Base-by-base conservation (phyloP, 1,140 invertebrate species). In the Plutomurus gul region DNA sequence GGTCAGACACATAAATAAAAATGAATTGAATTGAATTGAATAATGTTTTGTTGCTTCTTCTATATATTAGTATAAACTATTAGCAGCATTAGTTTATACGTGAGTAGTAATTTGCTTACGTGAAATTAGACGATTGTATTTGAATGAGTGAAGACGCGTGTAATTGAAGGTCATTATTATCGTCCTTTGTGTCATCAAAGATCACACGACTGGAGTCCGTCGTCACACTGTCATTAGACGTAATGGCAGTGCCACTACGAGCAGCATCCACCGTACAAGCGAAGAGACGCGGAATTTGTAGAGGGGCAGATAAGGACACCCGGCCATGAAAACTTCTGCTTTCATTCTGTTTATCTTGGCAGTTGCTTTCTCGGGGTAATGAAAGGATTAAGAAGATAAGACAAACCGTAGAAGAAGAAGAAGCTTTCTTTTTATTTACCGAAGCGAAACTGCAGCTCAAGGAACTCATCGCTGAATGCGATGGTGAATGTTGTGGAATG, bases 371-470 rank as follows among this genome's bases (percentile, higher is more conserved):
- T 33, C 36, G 56, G 20, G 36, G 56, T 18, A 65, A 65, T 1
- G 39, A 43, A 43, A 43, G 39, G 18, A 65, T 13, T 27, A 65
- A 65, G 11, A 65, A 1, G 27, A 65, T 33, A n/a, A 65, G 27
- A 36, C 56, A 65, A 65, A 27, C 56, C 56, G n/a, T n/a, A n/a
- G n/a, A n/a, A n/a, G n/a, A n/a, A n/a, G n/a, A 65, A 65, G 56
- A 36, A 65, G 36, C 25, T 65, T 65, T 65, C 13, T 30, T 27
- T 33, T 27, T 65, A 27, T 33, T 33, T 65, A 30, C n/a, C 18
- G 27, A n/a, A 65, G 13, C 25, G 16, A 30, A 27, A 65, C 56
- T n/a, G 18, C 56, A 65, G 13, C 36, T 33, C 7, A 65, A 65
- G 56, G 36, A 65, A 43, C 39, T 13, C 11, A 43, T n/a, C 11